These are phyloP conservation scores for Tupaia tana DNA, from an alignment of 2,113 vertebrate species.

Conservation along the genomic window DNA sequence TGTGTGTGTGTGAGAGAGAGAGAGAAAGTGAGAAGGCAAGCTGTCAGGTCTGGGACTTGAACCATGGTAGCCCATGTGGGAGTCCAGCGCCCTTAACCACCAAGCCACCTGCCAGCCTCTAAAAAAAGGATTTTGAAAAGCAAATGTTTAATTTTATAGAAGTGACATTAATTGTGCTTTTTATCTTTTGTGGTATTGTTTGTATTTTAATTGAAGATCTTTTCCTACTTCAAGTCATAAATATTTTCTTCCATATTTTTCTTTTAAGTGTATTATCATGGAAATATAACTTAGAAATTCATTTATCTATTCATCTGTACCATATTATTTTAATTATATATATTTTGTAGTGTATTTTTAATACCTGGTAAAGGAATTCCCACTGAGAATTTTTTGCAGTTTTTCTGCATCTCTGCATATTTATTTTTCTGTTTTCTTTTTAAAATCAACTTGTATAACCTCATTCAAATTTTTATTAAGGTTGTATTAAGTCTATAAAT, in stretches of 20 bases:
- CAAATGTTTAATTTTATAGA: background rate
- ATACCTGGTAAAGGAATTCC: background rate
- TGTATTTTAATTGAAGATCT: background rate
- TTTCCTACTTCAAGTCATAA: background rate
- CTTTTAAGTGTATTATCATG: background rate
- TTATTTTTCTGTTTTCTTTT: constrained; percentile 4
- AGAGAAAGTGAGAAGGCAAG: too few species aligned
- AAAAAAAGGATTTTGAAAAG: background rate
- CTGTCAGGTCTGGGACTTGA: too few species aligned
- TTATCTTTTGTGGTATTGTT: background rate
- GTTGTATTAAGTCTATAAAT: background rate
- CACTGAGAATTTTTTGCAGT: background rate
- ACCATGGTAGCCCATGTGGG: too few species aligned
- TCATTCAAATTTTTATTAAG: background rate
- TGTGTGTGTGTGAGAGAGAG: too few species aligned
- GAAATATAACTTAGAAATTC: background rate
- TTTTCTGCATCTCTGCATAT: background rate
- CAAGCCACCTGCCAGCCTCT: too few species aligned
- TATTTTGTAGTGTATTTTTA: constrained; percentile 7
- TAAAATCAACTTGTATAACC: background rate
- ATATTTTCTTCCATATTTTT: background rate
- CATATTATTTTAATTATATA: background rate
- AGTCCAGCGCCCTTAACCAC: too few species aligned
- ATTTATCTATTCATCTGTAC: background rate
- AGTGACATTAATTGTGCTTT: background rate